Percentiles rank a stretch among this genome's conserved stretches.
Evolutionary conservation across 2,797 vertebrate genomes (phyloP).

Genomic region (Malacoctenus gilli): DNA sequence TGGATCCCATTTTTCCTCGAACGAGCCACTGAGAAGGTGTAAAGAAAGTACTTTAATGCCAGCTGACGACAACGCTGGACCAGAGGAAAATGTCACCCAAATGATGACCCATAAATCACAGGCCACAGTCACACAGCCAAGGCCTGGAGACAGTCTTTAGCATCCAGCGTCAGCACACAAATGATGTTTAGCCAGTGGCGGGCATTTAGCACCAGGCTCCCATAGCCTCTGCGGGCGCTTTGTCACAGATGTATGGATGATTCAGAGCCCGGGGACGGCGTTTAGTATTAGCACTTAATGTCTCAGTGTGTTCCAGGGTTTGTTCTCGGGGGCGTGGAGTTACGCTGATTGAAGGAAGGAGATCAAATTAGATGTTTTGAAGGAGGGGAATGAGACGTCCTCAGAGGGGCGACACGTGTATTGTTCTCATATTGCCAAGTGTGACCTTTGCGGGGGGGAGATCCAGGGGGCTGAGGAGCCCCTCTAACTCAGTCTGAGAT

Average conservation of each 20-base stretch:
- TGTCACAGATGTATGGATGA: conserved; percentile 72
- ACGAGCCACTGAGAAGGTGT: conserved; percentile 53
- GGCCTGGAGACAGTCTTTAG: conserved; percentile 68
- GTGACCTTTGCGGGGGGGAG: conserved; percentile 76
- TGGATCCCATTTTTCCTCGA: conserved; percentile 24
- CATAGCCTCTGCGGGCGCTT: conserved; percentile 50
- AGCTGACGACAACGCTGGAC: conserved; percentile 51
- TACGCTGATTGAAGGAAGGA: conserved; percentile 64
- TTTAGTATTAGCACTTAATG: conserved; percentile 72
- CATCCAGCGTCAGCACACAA: conserved; percentile 58
- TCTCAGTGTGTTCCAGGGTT: conserved; percentile 53
- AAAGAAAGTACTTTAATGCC: conserved; percentile 45
- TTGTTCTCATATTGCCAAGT: conserved; percentile 63
- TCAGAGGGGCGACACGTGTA: conserved; percentile 60
- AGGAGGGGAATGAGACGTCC: conserved; percentile 48
- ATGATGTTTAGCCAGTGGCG: conserved; percentile 63
- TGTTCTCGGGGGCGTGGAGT: conserved; percentile 56
- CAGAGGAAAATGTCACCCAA: conserved; percentile 68
- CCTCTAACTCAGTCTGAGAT: conserved; percentile 57
- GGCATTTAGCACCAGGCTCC: conserved; percentile 77
- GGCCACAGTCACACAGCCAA: conserved; percentile 57
- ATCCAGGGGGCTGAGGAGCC: conserved; percentile 51
- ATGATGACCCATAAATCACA: conserved; percentile 72
- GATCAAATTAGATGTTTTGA: conserved; percentile 71
- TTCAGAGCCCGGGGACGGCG: conserved; percentile 51